phyloP scores from a whole-genome alignment of 2,797 vertebrate genomes.

The Falco concolor region DNA sequence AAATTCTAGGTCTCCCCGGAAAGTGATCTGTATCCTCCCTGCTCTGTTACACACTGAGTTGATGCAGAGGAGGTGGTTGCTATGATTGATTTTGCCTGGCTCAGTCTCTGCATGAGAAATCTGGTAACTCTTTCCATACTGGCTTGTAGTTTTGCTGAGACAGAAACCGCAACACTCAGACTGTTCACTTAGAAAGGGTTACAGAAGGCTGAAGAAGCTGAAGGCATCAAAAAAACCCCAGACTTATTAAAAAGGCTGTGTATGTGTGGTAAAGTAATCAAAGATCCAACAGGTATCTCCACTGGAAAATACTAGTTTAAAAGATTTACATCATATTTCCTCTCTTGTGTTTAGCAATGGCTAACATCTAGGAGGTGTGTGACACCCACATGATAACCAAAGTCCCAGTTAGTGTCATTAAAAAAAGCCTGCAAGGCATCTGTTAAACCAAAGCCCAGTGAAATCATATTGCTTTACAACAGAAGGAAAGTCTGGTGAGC shows the following conservation, averaged over 20 bases:
- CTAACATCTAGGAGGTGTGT: neutral
- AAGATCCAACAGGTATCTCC: neutral
- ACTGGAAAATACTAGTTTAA: neutral
- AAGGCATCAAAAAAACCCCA: neutral
- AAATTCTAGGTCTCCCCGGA: neutral
- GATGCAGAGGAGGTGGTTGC: neutral
- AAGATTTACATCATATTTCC: neutral
- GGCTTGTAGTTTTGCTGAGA: neutral
- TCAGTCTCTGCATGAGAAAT: neutral
- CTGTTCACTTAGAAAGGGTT: neutral
- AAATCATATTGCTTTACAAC: neutral
- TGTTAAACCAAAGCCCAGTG: neutral
- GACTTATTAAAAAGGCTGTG: neutral
- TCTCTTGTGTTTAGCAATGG: neutral
- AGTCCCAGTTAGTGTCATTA: neutral
- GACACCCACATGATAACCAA: neutral
- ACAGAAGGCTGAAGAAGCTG: neutral
- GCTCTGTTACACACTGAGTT: neutral
- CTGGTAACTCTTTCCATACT: neutral
- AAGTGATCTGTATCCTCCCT: neutral
- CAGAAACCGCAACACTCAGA: neutral
- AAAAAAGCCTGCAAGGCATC: neutral
- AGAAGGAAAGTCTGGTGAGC: neutral
- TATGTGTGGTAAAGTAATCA: neutral
- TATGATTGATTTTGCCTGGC: neutral